Evolutionary conservation across 2,797 vertebrate genomes (phyloP), one percentile per base, ranked within the genome.

Genomic region (Xenops minutus): DNA sequence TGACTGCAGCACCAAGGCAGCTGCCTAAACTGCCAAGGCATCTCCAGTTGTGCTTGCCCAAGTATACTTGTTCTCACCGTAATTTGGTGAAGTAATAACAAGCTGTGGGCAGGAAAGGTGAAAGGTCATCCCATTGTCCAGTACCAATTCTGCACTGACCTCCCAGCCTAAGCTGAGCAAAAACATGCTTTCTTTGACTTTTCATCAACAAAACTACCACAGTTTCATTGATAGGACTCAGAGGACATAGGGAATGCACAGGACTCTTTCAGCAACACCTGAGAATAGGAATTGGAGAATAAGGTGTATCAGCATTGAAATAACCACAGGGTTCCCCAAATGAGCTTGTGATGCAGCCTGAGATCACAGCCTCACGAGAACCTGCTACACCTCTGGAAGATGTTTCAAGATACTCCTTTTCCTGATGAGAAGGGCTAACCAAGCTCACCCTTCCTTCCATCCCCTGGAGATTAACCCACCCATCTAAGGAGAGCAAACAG

Each of bases 61-160:
- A 14, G 24, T 58, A 34, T n/a, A 12, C 9, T 49, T 16, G 7
- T 17, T 82, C 36, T 80, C 16, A 30, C 9, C 32, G 26, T 24
- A 54, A 55, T 46, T 68, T 48, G 51, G 13, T 62, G 43, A 69
- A 59, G 12, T 36, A 79, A 34, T 52, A 36, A 37, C 13, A 73
- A 49, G n/a, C 10, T 63, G 52, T 34, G 43, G 30, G 21, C 27
- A 79, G 72, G 37, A 79, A 82, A 41, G 9, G 3, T 46, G 12
- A 81, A 81, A 82, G 12, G 7, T 9, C 39, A 16, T 62, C 86
- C 27, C 11, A 34, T 20, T 54, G 81, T 76, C 48, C 21, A 27
- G 0, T 0, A 0, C 6, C 74, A 32, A 67, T 87, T 91, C 46
- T 22, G 56, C 29, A 10, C 15, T 39, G n/a, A 59, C 6, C 20